Evolutionary conservation across 2,888 invertebrate genomes (phyloP).

Genomic region (Coelinius sp.): DNA sequence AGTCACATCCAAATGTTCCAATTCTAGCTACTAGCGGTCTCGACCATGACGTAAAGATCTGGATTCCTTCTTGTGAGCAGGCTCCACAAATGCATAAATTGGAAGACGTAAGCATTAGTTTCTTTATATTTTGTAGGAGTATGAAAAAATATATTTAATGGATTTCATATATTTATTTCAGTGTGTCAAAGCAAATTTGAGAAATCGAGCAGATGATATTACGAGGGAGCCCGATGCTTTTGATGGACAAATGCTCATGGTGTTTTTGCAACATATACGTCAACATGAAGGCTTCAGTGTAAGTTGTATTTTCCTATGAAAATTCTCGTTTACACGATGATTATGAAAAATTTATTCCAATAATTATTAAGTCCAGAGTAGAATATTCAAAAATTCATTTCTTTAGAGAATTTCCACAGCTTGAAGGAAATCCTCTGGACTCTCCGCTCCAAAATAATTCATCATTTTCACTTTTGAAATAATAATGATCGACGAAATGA

Average conservation of each 20-base stretch:
- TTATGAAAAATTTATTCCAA: no score
- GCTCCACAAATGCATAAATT: conserved; percentile 62
- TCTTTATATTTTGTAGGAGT: neutral
- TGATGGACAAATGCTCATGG: conserved; percentile 73
- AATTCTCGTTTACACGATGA: no score
- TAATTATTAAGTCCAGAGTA: no score
- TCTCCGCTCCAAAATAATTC: no score
- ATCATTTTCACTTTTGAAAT: neutral
- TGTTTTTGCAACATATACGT: conserved; percentile 72
- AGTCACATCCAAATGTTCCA: conserved; percentile 90
- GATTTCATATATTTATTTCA: conserved; percentile 7
- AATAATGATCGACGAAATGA: neutral
- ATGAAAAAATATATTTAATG: neutral
- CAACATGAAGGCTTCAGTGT: conserved; percentile 65
- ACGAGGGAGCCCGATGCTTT: conserved; percentile 63
- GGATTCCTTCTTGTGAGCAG: conserved; percentile 82
- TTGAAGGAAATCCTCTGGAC: no score
- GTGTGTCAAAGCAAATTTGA: conserved; percentile 52
- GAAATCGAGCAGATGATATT: conserved; percentile 41
- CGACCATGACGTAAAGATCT: conserved; percentile 93
- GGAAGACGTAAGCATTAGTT: conserved; percentile 44
- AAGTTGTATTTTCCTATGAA: conserved; percentile 43
- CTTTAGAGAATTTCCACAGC: no score
- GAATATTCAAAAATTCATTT: no score
- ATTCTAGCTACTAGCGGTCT: conserved; percentile 92